Evolutionary conservation across 2,113 vertebrate genomes (phyloP).

Genomic region (Chunga burmeisteri): DNA sequence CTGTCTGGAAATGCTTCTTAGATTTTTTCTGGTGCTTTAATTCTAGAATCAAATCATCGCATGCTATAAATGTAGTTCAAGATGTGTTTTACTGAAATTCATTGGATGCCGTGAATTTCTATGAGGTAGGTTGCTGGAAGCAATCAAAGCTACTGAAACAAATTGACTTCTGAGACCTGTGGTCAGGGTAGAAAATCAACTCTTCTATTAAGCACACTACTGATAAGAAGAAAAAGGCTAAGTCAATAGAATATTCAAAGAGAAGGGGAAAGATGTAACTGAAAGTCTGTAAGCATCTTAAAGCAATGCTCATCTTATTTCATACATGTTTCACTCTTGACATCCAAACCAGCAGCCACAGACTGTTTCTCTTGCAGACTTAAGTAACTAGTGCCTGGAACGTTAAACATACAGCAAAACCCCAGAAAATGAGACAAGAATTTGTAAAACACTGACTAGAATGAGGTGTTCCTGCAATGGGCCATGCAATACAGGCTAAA

Average conservation of each 20-base stretch:
- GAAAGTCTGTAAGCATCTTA: not conserved
- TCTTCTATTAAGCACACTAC: not conserved
- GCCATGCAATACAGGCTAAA: not conserved
- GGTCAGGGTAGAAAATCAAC: not conserved
- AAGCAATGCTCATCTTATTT: not conserved
- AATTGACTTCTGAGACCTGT: not conserved
- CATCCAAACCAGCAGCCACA: not conserved
- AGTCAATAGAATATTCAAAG: constrained; percentile 2
- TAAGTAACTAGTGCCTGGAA: not conserved
- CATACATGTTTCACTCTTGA: not conserved
- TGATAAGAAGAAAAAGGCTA: not conserved
- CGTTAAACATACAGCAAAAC: not conserved
- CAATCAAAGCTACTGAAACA: constrained; percentile 7
- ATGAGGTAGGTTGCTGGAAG: not conserved
- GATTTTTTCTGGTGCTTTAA: not conserved
- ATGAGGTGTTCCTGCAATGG: not conserved
- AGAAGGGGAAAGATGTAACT: not conserved
- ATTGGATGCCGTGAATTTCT: not conserved
- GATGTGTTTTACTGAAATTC: not conserved
- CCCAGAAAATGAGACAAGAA: not conserved
- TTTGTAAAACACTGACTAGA: not conserved
- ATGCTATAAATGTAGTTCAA: not conserved
- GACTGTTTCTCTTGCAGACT: not conserved
- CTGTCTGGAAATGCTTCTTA: not conserved
- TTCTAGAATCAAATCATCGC: not conserved